Evolutionary conservation across 2,113 vertebrate species (phyloP), one percentile per base, ranked within the genome.

Genomic region (Campylomormyrus numenius): DNA sequence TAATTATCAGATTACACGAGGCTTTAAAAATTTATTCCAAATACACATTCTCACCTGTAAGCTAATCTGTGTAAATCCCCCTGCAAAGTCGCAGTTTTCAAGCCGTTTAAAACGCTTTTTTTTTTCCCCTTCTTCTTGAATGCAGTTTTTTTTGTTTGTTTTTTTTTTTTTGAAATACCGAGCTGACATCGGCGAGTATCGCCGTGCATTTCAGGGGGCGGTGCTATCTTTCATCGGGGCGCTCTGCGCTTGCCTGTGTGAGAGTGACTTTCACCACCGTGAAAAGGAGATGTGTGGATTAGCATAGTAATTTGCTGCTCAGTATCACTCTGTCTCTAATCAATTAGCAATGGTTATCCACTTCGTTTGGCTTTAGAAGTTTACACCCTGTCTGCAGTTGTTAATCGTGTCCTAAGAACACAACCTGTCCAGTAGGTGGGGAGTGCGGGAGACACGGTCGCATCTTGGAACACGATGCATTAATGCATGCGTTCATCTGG

Each of bases 221-320:
- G 35, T 15, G 5, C 21, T 4, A 17, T 5, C 27, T 27, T 24
- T 70, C 19, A 88, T 27, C 19, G 48, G n/a, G n/a, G 9, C 46
- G 77, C 88, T 53, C 48, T 15, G 88, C 15, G 1, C 21, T 48
- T 45, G 13, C 45, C 66, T 53, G 88, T 80, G 46, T 52, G 52
- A 85, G 80, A 85, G 53, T 45, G 24, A 84, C n/a, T 46, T 89
- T 89, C 77, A 85, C 80, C 13, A n/a, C 83, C 49, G 8, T 88
- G 90, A 92, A 91, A 92, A 88, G 87, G 48, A 88, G 90, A 89
- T 89, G 85, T 87, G 89, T 3, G 92, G 92, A 92, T 92, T 92
- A 91, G 90, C 90, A 91, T 91, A 87, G 91, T 90, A 90, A 92
- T 89, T 91, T 88, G 31, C 87, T 56, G 87, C 80, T 66, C 87